These are phyloP conservation scores for Epsilonema sp. DNA, from an alignment of 2,888 invertebrate genomes.

Conservation along the genomic window DNA sequence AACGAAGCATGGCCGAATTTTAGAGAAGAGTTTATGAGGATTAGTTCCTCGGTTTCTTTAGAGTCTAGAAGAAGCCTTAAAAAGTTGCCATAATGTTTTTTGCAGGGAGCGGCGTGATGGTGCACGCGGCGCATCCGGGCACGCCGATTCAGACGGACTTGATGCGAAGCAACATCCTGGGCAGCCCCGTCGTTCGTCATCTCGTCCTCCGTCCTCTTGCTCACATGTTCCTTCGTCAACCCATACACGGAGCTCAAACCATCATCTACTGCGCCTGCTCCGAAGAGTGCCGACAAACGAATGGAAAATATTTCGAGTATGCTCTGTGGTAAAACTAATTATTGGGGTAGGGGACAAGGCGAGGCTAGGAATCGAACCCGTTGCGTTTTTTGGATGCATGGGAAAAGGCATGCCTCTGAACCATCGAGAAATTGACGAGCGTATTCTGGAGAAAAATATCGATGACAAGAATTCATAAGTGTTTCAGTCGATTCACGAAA, in stretches of 20 bases:
- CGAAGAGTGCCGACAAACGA: background rate
- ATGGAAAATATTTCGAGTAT: slow-evolving; percentile 5
- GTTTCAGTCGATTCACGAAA: too few species aligned
- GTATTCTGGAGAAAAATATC: too few species aligned
- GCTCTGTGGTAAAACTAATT: background rate
- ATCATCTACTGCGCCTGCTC: slow-evolving; percentile 2
- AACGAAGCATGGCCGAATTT: too few species aligned
- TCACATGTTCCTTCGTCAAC: background rate
- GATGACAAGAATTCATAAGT: too few species aligned
- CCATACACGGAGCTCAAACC: slow-evolving; percentile 2
- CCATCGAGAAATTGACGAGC: too few species aligned
- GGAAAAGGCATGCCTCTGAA: too few species aligned
- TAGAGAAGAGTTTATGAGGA: too few species aligned
- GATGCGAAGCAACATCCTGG: background rate
- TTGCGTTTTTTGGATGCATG: too few species aligned
- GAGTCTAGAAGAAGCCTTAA: background rate
- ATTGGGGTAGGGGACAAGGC: too few species aligned
- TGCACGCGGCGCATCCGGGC: slow-evolving; percentile 5
- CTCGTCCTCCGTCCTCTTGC: background rate
- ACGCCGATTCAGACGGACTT: slow-evolving; percentile 1
- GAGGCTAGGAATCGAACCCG: too few species aligned
- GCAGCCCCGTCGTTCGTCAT: background rate
- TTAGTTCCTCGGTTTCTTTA: too few species aligned
- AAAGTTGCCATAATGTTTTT: background rate
- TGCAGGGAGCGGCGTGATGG: slow-evolving; percentile 4